Conservation (phyloP, 1,140 invertebrate species). For the Chlorops oryzae region DNA sequence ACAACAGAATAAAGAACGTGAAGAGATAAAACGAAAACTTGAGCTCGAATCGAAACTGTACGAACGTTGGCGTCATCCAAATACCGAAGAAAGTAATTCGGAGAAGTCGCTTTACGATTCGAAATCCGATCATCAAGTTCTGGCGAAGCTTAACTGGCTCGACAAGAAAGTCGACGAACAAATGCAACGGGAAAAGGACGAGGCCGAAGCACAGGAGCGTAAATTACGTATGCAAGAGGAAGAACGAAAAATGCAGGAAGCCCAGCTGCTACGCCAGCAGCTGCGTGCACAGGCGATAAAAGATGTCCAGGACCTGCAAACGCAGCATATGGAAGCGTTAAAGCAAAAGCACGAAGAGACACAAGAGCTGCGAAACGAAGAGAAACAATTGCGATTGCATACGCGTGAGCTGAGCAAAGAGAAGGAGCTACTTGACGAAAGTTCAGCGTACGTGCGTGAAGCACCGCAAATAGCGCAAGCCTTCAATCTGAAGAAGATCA, state of each 20-base stretch:
- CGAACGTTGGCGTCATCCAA: slow-evolving; percentile 49
- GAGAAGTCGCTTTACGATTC: slow-evolving; percentile 45
- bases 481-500: slow-evolving; percentile 39
- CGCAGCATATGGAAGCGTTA: slow-evolving; percentile 33
- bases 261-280: slow-evolving; percentile 32
- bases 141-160: slow-evolving; percentile 52
- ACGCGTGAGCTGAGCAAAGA: slow-evolving; percentile 33
- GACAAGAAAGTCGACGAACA: slow-evolving; percentile 50
- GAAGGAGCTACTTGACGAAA: slow-evolving; percentile 31
- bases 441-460: slow-evolving; percentile 20
- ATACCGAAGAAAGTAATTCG: slow-evolving; percentile 41
- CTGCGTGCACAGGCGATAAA: slow-evolving; percentile 37
- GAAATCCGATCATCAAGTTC: slow-evolving; percentile 37
- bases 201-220: slow-evolving; percentile 36
- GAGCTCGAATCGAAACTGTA: slow-evolving; percentile 52
- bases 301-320: slow-evolving; percentile 34
- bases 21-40: slow-evolving; percentile 48
- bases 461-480: slow-evolving; percentile 18
- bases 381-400: slow-evolving; percentile 28
- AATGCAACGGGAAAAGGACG: slow-evolving; percentile 47
- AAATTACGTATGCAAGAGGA: slow-evolving; percentile 46
- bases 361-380: slow-evolving; percentile 32
- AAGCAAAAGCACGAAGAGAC: slow-evolving; percentile 32
- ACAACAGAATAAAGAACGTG: slow-evolving; percentile 40
- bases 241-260: slow-evolving; percentile 28